Percentiles rank a stretch among this genome's conserved stretches.
These are phyloP conservation scores for Gerris lacustris DNA, from an alignment of 2,888 invertebrate species.

Conservation along the genomic window DNA sequence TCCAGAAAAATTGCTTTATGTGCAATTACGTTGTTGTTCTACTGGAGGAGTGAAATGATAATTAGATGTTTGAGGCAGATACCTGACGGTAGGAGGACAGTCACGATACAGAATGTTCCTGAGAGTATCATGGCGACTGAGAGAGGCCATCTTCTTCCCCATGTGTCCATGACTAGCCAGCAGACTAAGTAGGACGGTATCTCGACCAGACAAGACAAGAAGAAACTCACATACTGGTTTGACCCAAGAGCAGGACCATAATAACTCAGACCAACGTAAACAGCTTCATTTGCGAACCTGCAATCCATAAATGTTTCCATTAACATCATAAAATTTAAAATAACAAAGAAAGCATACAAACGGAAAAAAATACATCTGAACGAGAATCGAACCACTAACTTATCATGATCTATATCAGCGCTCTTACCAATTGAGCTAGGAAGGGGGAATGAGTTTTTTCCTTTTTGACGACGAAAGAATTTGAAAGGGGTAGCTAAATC, in stretches of 20 bases:
- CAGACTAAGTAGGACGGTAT: conserved; percentile 78
- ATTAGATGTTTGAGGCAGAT: conserved; percentile 26
- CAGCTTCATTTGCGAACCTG: conserved; percentile 80
- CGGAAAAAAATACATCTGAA: neutral
- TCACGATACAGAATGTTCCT: conserved; percentile 71
- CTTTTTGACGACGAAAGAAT: no score
- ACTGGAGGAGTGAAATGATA: no score
- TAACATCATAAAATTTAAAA: conserved; percentile 2
- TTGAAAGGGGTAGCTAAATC: no score
- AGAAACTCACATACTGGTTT: conserved; percentile 79
- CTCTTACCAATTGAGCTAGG: no score
- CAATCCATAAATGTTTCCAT: conserved; percentile 10
- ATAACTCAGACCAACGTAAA: conserved; percentile 81
- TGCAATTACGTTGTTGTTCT: no score
- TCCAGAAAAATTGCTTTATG: no score
- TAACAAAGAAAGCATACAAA: neutral
- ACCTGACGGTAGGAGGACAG: conserved; percentile 70
- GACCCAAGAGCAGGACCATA: conserved; percentile 79
- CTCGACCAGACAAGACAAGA: conserved; percentile 74
- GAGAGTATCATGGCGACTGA: conserved; percentile 74
- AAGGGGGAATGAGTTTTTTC: no score
- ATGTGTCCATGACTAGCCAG: conserved; percentile 79
- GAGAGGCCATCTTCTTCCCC: conserved; percentile 78
- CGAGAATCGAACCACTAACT: no score
- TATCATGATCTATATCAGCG: no score